These are phyloP conservation scores for Phylloscopus trochilus DNA, from an alignment of 2,113 vertebrate species.

Conservation along the genomic window DNA sequence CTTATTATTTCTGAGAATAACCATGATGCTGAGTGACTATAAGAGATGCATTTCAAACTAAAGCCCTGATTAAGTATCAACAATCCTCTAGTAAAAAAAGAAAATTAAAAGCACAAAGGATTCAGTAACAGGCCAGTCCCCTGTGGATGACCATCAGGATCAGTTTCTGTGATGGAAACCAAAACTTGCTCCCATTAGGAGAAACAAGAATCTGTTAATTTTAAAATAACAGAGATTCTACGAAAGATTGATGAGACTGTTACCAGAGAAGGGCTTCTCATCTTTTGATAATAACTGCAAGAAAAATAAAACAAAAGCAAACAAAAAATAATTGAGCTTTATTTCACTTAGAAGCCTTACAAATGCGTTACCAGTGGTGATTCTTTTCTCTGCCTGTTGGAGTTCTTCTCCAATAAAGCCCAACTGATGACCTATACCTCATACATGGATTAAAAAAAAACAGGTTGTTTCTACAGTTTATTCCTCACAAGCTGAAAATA, in stretches of 20 bases:
- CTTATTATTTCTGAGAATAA: neutral
- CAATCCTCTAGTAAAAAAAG: neutral
- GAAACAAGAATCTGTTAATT: neutral
- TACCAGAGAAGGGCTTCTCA: neutral
- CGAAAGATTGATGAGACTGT: neutral
- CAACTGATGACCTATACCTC: neutral
- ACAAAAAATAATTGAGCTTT: neutral
- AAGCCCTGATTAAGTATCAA: neutral
- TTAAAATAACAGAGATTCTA: neutral
- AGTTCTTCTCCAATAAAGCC: neutral
- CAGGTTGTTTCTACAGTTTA: neutral
- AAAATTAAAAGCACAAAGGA: neutral
- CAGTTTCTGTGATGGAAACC: neutral
- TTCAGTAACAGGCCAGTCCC: rapidly evolving
- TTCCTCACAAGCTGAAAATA: neutral
- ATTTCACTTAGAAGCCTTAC: neutral
- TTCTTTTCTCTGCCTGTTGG: neutral
- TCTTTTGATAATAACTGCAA: neutral
- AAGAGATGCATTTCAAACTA: neutral
- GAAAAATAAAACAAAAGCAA: neutral
- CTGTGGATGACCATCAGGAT: neutral
- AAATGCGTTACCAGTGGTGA: neutral
- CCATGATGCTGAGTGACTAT: neutral
- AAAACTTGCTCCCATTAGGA: neutral
- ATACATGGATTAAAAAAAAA: neutral